Conservation (phyloP, 1,140 invertebrate species). For the Heliconius hermathena region DNA sequence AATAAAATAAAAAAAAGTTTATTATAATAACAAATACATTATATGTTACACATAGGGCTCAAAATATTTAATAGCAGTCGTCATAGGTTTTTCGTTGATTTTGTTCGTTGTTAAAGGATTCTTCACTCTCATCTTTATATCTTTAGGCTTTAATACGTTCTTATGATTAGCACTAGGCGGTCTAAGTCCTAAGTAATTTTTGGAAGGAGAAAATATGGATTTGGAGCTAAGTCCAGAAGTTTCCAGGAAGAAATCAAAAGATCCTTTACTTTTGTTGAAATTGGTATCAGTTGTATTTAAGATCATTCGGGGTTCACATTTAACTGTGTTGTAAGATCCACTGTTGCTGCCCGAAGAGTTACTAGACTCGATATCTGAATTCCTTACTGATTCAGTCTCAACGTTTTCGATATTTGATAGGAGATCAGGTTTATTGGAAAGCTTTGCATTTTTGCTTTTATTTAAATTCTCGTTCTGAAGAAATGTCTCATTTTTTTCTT, state of each 20-base stretch:
- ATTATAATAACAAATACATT: conserved; percentile 48
- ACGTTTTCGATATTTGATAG: conserved; percentile 81
- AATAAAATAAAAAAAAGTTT: conserved; percentile 69
- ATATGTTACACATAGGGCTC: conserved; percentile 78
- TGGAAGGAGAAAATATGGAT: conserved; percentile 88
- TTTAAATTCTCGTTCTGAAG: conserved; percentile 59
- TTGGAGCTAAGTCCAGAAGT: conserved; percentile 91
- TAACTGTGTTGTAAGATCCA: conserved; percentile 80
- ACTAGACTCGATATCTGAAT: conserved; percentile 80
- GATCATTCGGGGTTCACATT: conserved; percentile 75
- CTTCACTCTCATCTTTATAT: conserved; percentile 86
- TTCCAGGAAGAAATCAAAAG: conserved; percentile 89
- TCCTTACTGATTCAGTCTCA: conserved; percentile 81
- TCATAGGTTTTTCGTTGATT: conserved; percentile 80
- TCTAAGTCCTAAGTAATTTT: conserved; percentile 69
- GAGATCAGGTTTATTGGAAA: conserved; percentile 81
- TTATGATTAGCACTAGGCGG: conserved; percentile 88
- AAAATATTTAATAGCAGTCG: conserved; percentile 82
- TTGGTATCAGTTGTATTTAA: conserved; percentile 52
- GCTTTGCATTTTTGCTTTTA: conserved; percentile 70
- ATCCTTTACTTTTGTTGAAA: conserved; percentile 59
- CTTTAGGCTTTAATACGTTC: conserved; percentile 89
- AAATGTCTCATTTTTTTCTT: conserved; percentile 61
- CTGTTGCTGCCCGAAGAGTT: conserved; percentile 82
- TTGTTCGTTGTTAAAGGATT: conserved; percentile 76